Percentiles rank a stretch among this genome's conserved stretches.
phyloP scores from a whole-genome alignment of 2,797 vertebrate species.

The Oreortyx pictus region DNA sequence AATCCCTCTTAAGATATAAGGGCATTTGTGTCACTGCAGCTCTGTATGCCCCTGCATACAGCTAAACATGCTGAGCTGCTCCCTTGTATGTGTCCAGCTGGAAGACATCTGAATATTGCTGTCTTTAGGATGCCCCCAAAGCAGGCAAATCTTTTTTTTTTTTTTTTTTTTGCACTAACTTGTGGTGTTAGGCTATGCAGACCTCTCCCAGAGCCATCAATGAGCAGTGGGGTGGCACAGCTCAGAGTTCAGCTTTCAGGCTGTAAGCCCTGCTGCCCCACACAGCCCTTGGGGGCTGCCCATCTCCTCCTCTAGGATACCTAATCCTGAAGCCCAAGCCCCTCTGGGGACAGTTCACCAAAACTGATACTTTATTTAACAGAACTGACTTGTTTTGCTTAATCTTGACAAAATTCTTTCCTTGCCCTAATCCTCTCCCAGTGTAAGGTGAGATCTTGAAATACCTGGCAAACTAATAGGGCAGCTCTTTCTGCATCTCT shows the following conservation, averaged over 20 bases:
- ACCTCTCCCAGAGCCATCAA: not conserved
- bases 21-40: not conserved
- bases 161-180: not conserved
- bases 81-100: not conserved
- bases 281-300: not conserved
- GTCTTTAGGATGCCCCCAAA: not conserved
- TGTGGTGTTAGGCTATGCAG: not conserved
- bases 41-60: not conserved
- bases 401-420: constrained; percentile 64
- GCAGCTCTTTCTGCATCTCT: constrained; percentile 4
- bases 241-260: not conserved
- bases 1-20: not conserved
- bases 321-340: constrained; percentile 21
- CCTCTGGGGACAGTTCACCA: constrained; percentile 46
- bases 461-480: constrained; percentile 38
- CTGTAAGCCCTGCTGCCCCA: not conserved
- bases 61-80: not conserved
- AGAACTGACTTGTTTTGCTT: constrained; percentile 45
- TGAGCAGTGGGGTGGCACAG: not conserved
- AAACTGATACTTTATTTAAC: constrained; percentile 36
- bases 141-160: not conserved
- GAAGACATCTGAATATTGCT: not conserved
- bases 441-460: constrained; percentile 59
- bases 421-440: constrained; percentile 53
- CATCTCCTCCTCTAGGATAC: constrained; percentile 27